A percentile compares a stretch with the other conserved stretches of the same genome.
Conservation (phyloP, 2,888 invertebrate genomes). For the Sclerodermus sp. region DNA sequence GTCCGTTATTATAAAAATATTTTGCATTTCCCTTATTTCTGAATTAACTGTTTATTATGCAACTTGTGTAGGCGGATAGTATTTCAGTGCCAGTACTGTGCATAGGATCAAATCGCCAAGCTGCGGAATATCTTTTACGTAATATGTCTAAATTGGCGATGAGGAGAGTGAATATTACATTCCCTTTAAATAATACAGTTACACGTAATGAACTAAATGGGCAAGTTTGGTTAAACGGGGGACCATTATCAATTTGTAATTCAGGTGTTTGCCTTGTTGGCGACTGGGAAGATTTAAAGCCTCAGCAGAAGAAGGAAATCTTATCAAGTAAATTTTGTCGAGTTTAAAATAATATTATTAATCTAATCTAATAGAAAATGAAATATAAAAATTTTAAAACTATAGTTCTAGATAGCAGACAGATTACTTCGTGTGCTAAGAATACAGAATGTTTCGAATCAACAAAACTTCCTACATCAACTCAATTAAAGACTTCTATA, state of each 20-base stretch:
- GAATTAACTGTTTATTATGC: too few species aligned
- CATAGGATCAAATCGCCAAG: constrained; percentile 12
- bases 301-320: constrained; percentile 15
- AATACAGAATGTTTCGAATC: too few species aligned
- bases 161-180: constrained; percentile 10
- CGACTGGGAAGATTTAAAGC: constrained; percentile 25
- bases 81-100: constrained; percentile 17
- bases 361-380: neutral
- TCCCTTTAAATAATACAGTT: constrained; percentile 14
- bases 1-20: too few species aligned
- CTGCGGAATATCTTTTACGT: constrained; percentile 16
- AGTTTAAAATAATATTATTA: too few species aligned
- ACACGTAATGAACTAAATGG: constrained; percentile 2
- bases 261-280: constrained; percentile 31
- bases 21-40: too few species aligned
- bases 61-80: constrained; percentile 9
- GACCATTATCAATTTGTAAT: constrained; percentile 25
- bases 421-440: neutral
- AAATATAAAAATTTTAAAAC: constrained; percentile 8
- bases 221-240: constrained; percentile 26
- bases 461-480: neutral
- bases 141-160: constrained; percentile 14
- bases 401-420: neutral
- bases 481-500: neutral
- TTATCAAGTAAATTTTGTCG: constrained; percentile 11